These are phyloP conservation scores for Maniola jurtina DNA, from an alignment of 1,140 invertebrate genomes.

Conservation along the genomic window DNA sequence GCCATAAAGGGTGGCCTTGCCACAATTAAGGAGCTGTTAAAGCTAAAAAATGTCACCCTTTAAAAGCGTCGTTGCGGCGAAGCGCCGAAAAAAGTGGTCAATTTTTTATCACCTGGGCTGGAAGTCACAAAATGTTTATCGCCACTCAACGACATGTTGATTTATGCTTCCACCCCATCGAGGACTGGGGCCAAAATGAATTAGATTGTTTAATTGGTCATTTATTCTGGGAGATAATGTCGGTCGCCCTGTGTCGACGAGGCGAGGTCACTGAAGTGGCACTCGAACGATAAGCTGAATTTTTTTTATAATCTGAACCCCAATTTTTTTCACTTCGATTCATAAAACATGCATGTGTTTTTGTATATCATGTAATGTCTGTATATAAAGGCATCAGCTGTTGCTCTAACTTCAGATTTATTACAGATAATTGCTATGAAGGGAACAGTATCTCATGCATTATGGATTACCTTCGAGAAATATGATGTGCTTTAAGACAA, in stretches of 20 bases:
- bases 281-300: constrained; percentile 44
- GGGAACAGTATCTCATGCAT: constrained; percentile 64
- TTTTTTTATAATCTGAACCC: constrained; percentile 38
- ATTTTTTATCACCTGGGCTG: constrained; percentile 74
- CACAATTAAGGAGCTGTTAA: constrained; percentile 70
- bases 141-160: constrained; percentile 74
- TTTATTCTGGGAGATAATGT: constrained; percentile 74
- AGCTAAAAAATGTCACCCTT: constrained; percentile 76
- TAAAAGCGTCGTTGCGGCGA: constrained; percentile 52
- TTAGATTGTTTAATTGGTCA: constrained; percentile 77
- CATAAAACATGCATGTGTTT: constrained; percentile 32
- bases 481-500: constrained; percentile 69
- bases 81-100: constrained; percentile 62
- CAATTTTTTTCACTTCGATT: constrained; percentile 16
- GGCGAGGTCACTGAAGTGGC: constrained; percentile 58
- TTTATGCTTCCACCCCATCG: constrained; percentile 71
- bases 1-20: constrained; percentile 64
- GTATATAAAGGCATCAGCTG: constrained; percentile 58
- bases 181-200: constrained; percentile 60
- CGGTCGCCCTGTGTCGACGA: constrained; percentile 44
- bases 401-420: constrained; percentile 73
- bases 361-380: constrained; percentile 26
- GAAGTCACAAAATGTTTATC: constrained; percentile 78
- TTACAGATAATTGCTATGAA: constrained; percentile 72
- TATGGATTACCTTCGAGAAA: constrained; percentile 68